Evolutionary conservation across 2,797 vertebrate genomes (phyloP).

Genomic region (Helostoma temminkii): DNA sequence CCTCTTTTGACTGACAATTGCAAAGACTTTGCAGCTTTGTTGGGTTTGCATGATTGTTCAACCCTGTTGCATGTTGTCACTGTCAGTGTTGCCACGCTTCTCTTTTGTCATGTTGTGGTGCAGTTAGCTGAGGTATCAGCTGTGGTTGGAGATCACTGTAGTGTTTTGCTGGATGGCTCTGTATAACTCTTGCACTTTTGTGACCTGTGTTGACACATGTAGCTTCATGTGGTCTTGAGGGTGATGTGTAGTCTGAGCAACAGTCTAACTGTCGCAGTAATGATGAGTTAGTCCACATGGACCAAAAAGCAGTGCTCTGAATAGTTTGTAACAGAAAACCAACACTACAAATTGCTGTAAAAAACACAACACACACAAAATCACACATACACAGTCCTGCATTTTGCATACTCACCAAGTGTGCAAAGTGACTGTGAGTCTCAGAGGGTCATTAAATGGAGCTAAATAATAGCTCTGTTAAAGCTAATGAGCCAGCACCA

Average conservation of each 20-base stretch:
- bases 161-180: slow-evolving; percentile 71
- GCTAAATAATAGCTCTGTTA: slow-evolving; percentile 70
- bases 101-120: slow-evolving; percentile 88
- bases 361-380: slow-evolving; percentile 19
- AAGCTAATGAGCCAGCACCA: slow-evolving; percentile 66
- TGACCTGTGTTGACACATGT: slow-evolving; percentile 63
- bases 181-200: slow-evolving; percentile 51
- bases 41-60: slow-evolving; percentile 84
- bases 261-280: slow-evolving; percentile 40
- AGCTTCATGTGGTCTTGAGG: slow-evolving; percentile 59
- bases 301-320: slow-evolving; percentile 12
- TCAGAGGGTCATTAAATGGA: slow-evolving; percentile 63
- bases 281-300: slow-evolving; percentile 18
- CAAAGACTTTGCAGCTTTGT: slow-evolving; percentile 85
- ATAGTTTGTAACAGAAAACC: slow-evolving; percentile 30
- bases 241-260: slow-evolving; percentile 53
- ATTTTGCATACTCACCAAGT: slow-evolving; percentile 42
- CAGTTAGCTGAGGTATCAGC: slow-evolving; percentile 87
- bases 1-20: slow-evolving; percentile 75
- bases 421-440: slow-evolving; percentile 57
- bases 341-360: slow-evolving; percentile 15
- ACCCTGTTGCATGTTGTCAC: slow-evolving; percentile 85
- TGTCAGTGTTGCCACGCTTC: slow-evolving; percentile 86
- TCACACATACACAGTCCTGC: slow-evolving; percentile 21
- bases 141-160: slow-evolving; percentile 87